Evolutionary conservation across 1,140 invertebrate genomes (phyloP), one percentile per base, ranked within the genome.

Genomic region (Microplitis demolitor): DNA sequence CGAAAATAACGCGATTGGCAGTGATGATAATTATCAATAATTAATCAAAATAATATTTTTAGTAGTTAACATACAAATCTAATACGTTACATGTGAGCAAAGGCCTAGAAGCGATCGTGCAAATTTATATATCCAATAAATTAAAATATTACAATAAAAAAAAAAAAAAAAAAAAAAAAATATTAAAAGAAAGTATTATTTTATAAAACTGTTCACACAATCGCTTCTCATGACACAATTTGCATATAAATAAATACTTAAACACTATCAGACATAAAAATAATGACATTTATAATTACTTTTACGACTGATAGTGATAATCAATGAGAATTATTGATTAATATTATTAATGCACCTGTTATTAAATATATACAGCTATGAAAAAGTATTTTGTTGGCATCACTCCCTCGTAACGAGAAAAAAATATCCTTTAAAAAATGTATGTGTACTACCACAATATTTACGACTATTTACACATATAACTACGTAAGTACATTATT

Each of bases 401-500:
- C 50, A 31, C 63, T 74, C 70, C 64, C 66, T 64, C 71, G 77
- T 74, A 78, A 76, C 9, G 24, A 73, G 58, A 72, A 79, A 78
- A 78, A 77, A 74, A 73, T 69, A 71, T 64, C 24, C 69, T 75
- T 77, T 35, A 69, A 71, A 77, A 69, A 71, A 74, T 79, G 78
- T 75, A 61, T 68, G 73, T 78, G 77, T 76, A 73, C 39, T 39
- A 66, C 14, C 14, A 51, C 24, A 31, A 14, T 64, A 39, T 64
- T 35, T 6, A 39, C n/a, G 9, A 54, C 16, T 54, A 14, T 37
- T 64, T 66, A 34, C 66, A 60, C 62, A 45, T 11, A 45, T 6
- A 67, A 77, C 60, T 80, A 82, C 81, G 63, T 82, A 82, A 79
- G 81, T 72, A 77, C 76, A 76, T 77, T 72, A 74, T 75, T 69